phyloP scores from a whole-genome alignment of 2,113 vertebrate species.

The Triplophysa rosa region DNA sequence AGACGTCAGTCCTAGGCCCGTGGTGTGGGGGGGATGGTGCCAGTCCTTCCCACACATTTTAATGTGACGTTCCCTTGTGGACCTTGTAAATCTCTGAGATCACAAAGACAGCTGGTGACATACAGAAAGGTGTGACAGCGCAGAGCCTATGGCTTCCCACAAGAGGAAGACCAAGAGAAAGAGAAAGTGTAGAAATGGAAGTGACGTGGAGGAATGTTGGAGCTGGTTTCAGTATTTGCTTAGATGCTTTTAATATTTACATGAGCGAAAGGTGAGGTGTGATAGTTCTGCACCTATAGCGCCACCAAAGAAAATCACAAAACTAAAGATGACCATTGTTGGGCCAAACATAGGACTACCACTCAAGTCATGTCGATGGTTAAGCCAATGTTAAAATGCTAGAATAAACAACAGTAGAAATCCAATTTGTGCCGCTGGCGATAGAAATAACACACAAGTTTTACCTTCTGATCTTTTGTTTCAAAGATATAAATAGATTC shows the following conservation, averaged over 20 bases:
- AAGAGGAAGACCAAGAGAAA: slow-evolving; percentile 5
- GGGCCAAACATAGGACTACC: too few species aligned
- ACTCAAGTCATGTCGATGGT: too few species aligned
- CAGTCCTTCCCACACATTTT: slow-evolving; percentile 56
- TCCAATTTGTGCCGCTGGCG: too few species aligned
- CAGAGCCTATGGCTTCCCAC: slow-evolving; percentile 56
- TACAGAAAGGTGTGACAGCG: slow-evolving; percentile 63
- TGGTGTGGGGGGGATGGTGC: slow-evolving; percentile 43
- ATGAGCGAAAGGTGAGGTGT: too few species aligned
- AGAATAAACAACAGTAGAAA: too few species aligned
- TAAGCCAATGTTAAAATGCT: too few species aligned
- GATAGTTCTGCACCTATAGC: too few species aligned
- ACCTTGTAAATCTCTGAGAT: slow-evolving; percentile 66
- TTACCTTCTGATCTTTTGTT: not conserved
- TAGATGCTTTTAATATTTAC: not conserved
- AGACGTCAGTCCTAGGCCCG: slow-evolving; percentile 26
- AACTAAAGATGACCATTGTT: too few species aligned
- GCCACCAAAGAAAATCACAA: too few species aligned
- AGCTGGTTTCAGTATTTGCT: not conserved
- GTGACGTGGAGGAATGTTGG: not conserved
- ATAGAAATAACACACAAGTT: too few species aligned
- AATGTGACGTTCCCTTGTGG: slow-evolving; percentile 64
- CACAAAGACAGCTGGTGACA: slow-evolving; percentile 58
- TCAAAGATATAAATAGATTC: not conserved
- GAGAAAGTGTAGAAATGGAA: slow-evolving; percentile 3